phyloP scores from a whole-genome alignment of 2,113 vertebrate genomes.

The Lepus americanus region DNA sequence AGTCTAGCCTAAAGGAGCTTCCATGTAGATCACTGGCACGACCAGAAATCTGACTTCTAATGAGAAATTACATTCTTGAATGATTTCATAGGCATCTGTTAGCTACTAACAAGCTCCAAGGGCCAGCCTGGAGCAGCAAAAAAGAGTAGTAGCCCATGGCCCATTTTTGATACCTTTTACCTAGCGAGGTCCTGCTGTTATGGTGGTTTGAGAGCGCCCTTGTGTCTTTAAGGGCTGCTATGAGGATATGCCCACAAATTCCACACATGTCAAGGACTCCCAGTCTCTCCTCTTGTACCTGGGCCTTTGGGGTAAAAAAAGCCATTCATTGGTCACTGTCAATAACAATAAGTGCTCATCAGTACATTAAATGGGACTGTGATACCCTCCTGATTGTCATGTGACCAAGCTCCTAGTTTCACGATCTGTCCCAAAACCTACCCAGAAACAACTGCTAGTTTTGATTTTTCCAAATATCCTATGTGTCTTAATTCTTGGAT shows the following conservation, averaged over 20 bases:
- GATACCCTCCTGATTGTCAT: not conserved
- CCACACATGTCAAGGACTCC: not conserved
- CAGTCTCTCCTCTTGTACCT: not conserved
- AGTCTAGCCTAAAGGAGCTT: not conserved
- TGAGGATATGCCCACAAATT: not conserved
- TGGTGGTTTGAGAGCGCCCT: not conserved
- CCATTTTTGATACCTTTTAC: not conserved
- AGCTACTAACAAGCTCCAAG: not conserved
- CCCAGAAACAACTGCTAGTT: not conserved
- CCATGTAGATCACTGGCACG: not conserved
- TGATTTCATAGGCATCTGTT: not conserved
- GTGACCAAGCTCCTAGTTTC: not conserved
- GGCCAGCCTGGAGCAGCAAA: not conserved
- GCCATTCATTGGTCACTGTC: not conserved
- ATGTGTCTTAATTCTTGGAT: not conserved
- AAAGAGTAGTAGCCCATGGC: not conserved
- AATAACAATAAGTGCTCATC: not conserved
- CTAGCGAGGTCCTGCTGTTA: not conserved
- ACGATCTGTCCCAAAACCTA: not conserved
- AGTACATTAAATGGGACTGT: not conserved
- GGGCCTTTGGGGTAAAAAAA: not conserved
- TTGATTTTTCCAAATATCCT: not conserved
- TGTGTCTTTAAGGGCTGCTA: not conserved
- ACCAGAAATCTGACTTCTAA: not conserved
- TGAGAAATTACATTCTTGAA: not conserved